Conservation (phyloP, 2,888 invertebrate genomes). For the Camponotus fellah region DNA sequence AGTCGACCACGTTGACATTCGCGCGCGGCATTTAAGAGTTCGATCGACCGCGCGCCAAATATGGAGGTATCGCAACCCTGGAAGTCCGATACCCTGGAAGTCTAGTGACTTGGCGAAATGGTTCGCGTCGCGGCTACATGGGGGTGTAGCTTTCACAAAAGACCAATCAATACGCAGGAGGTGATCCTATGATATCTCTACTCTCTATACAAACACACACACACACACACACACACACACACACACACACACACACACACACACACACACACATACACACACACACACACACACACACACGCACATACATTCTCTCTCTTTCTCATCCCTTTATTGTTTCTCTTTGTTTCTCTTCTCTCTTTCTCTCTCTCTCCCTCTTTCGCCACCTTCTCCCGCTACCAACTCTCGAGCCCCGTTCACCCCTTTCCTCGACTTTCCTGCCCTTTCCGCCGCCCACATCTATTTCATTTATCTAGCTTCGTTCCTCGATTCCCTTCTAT, state of each 20-base stretch:
- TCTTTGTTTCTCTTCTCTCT: conserved; percentile 9
- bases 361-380: conserved; percentile 11
- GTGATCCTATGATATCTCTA: conserved; percentile 81
- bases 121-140: conserved; percentile 69
- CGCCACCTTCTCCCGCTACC: conserved; percentile 10
- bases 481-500: conserved; percentile 28
- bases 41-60: conserved; percentile 51
- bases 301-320: conserved; percentile 33
- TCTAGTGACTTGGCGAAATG: conserved; percentile 69
- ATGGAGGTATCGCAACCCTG: conserved; percentile 40
- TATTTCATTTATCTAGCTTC: conserved; percentile 50
- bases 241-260: conserved; percentile 23
- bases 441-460: conserved; percentile 10
- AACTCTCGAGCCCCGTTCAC: neutral
- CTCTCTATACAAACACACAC: conserved; percentile 49
- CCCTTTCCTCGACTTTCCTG: neutral
- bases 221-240: conserved; percentile 37
- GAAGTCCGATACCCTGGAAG: conserved; percentile 58
- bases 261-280: conserved; percentile 16
- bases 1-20: conserved; percentile 16
- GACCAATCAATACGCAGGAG: conserved; percentile 84
- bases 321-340: conserved; percentile 46
- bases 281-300: conserved; percentile 15
- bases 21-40: conserved; percentile 36
- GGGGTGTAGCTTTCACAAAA: conserved; percentile 80